A percentile compares a stretch with the other conserved stretches of the same genome.
Evolutionary conservation across 1,140 invertebrate genomes (phyloP).

Genomic region (Drosophila jambulina): DNA sequence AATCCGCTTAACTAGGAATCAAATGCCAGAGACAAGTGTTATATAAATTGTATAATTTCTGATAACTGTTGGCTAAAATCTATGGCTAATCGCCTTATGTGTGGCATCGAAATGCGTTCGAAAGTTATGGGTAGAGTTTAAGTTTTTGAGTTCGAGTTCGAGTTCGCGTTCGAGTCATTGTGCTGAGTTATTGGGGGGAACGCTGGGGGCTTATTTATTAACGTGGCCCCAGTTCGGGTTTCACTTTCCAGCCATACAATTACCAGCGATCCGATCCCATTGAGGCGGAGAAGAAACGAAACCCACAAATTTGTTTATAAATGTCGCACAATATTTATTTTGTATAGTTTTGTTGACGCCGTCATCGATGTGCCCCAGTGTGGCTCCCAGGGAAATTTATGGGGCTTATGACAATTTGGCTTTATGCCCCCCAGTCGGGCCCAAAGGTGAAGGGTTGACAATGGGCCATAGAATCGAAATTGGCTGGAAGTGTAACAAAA

Average conservation of each 20-base stretch:
- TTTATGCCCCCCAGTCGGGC: neutral
- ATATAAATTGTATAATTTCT: slow-evolving; percentile 44
- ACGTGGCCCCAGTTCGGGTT: slow-evolving; percentile 45
- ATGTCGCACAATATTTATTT: slow-evolving; percentile 61
- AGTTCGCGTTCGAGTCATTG: slow-evolving; percentile 47
- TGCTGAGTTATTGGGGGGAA: slow-evolving; percentile 61
- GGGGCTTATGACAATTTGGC: slow-evolving; percentile 40
- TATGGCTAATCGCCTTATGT: slow-evolving; percentile 50
- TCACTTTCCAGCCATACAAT: slow-evolving; percentile 67
- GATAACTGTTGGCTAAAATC: slow-evolving; percentile 37
- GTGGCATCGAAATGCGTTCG: slow-evolving; percentile 43
- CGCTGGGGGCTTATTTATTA: slow-evolving; percentile 60
- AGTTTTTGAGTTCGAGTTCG: slow-evolving; percentile 6
- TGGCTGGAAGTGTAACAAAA: slow-evolving; percentile 66
- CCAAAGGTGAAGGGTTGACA: slow-evolving; percentile 65
- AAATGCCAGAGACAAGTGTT: slow-evolving; percentile 17
- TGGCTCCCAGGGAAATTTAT: slow-evolving; percentile 54
- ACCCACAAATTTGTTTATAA: slow-evolving; percentile 61
- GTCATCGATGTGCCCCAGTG: slow-evolving; percentile 54
- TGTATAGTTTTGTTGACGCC: slow-evolving; percentile 42
- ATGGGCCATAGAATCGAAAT: slow-evolving; percentile 55
- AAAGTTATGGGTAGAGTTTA: slow-evolving; percentile 24
- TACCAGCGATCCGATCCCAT: slow-evolving; percentile 2
- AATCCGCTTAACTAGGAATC: slow-evolving; percentile 15
- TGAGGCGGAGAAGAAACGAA: slow-evolving; percentile 7